Conservation (phyloP, 2,797 vertebrate species). For the Myiothlypis coronata region DNA sequence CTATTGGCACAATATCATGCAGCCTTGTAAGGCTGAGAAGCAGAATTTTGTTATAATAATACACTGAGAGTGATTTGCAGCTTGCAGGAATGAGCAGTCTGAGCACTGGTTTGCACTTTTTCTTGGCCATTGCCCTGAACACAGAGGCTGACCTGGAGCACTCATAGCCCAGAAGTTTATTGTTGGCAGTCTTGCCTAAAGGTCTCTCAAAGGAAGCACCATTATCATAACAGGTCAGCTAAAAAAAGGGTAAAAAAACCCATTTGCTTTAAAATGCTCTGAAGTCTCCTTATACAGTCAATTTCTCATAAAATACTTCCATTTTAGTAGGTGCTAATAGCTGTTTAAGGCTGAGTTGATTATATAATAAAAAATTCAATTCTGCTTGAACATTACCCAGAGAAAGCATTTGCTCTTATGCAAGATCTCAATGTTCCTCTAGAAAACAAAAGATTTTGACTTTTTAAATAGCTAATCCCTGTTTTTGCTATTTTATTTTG, state of each 20-base stretch:
- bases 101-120: not conserved
- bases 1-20: not conserved
- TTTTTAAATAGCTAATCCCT: slow-evolving; percentile 1
- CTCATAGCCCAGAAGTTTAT: not conserved
- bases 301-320: not conserved
- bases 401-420: not conserved
- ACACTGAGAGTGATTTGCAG: not conserved
- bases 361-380: not conserved
- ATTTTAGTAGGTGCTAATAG: not conserved
- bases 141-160: not conserved
- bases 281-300: not conserved
- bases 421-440: not conserved
- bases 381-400: not conserved
- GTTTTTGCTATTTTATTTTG: slow-evolving; percentile 14
- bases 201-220: not conserved
- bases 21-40: not conserved
- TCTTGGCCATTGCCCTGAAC: not conserved
- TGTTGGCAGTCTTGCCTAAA: not conserved
- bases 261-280: not conserved
- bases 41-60: not conserved
- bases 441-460: not conserved
- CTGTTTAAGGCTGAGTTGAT: not conserved
- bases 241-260: not conserved
- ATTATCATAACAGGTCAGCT: not conserved
- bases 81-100: not conserved